Evolutionary conservation across 2,888 invertebrate genomes (phyloP).

Genomic region (Cheilosia urbana): DNA sequence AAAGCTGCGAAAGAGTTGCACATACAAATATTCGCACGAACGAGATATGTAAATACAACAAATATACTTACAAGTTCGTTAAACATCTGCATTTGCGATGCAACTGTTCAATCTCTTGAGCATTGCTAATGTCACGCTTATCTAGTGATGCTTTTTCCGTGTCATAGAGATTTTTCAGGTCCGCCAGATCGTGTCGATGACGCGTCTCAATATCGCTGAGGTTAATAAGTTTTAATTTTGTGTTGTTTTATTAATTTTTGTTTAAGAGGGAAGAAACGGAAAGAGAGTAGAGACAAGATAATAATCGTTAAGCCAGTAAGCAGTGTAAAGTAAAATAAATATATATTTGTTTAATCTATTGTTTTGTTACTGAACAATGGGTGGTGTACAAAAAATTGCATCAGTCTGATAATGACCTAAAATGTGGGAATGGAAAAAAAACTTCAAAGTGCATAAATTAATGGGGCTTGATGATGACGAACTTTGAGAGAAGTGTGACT

Average conservation of each 20-base stretch:
- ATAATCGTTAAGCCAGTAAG: slow-evolving; percentile 55
- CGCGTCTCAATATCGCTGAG: slow-evolving; percentile 84
- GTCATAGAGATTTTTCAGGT: slow-evolving; percentile 83
- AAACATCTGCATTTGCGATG: slow-evolving; percentile 86
- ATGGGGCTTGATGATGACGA: slow-evolving; percentile 29
- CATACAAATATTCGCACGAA: slow-evolving; percentile 22
- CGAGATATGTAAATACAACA: slow-evolving; percentile 29
- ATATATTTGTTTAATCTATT: slow-evolving; percentile 8
- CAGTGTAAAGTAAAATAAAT: slow-evolving; percentile 15
- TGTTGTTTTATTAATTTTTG: slow-evolving; percentile 31
- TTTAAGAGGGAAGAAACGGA: slow-evolving; percentile 76
- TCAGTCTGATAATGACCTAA: neutral
- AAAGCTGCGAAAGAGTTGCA: slow-evolving; percentile 25
- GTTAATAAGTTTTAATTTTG: slow-evolving; percentile 61
- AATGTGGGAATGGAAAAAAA: slow-evolving; percentile 1
- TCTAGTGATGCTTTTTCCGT: slow-evolving; percentile 82
- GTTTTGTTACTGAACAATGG: slow-evolving; percentile 14
- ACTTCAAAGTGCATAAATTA: neutral
- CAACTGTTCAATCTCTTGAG: slow-evolving; percentile 85
- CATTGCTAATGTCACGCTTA: slow-evolving; percentile 84
- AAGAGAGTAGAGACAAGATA: slow-evolving; percentile 68
- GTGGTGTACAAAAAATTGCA: neutral
- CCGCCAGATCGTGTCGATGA: slow-evolving; percentile 83
- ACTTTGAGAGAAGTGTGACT: slow-evolving; percentile 1
- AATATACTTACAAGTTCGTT: slow-evolving; percentile 85